Conservation (phyloP, 2,113 vertebrate genomes). For the Pleuronectes platessa region DNA sequence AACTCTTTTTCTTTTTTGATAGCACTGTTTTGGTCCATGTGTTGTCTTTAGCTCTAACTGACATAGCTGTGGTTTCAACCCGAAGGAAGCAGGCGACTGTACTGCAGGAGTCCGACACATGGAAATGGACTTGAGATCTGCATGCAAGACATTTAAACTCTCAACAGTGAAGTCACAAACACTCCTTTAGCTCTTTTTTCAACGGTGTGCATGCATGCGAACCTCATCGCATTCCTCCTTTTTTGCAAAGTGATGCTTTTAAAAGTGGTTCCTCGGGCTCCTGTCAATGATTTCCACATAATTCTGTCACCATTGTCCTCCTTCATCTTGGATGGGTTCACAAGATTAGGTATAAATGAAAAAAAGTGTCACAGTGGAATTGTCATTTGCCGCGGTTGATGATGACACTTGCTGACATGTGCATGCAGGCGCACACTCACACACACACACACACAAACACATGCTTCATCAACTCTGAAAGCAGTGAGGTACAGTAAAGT, state of each 20-base stretch:
- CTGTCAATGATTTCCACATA: constrained; percentile 3
- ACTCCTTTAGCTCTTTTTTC: not conserved
- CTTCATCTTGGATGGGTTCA: not conserved
- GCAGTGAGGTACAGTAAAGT: constrained; percentile 40
- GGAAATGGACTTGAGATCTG: constrained; percentile 33
- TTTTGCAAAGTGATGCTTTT: not conserved
- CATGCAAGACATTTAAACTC: constrained; percentile 31
- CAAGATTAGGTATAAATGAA: constrained; percentile 43
- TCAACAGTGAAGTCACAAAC: constrained; percentile 28
- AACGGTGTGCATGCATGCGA: constrained; percentile 26
- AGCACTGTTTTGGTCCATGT: constrained; percentile 67
- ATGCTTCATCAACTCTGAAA: constrained; percentile 46
- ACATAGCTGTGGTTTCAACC: constrained; percentile 74
- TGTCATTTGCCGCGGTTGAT: constrained; percentile 18
- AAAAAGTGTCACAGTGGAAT: constrained; percentile 24
- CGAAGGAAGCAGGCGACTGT: constrained; percentile 48
- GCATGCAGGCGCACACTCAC: constrained; percentile 17
- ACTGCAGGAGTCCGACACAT: constrained; percentile 35
- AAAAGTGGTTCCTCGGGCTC: not conserved
- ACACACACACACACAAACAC: not conserved
- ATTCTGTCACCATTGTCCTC: not conserved
- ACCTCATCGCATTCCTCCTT: constrained; percentile 6
- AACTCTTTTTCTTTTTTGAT: constrained; percentile 58
- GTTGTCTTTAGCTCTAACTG: constrained; percentile 71
- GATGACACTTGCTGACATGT: constrained; percentile 34